Conservation (phyloP, 2,888 invertebrate species). For the Odontocerum albicorne region DNA sequence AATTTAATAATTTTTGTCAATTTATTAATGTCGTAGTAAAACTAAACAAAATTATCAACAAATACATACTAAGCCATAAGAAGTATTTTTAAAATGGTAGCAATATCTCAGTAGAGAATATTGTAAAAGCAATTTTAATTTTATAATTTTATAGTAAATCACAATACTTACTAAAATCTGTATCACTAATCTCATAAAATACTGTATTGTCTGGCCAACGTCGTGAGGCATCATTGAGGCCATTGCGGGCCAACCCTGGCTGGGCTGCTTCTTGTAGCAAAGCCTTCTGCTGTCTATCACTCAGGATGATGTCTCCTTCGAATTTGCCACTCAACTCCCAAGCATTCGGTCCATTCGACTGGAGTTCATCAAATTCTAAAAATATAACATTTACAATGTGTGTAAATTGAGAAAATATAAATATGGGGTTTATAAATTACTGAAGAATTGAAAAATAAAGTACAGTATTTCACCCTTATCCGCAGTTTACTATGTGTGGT, state of each 20-base stretch:
- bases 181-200: constrained; percentile 48
- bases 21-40: too few relatives aligned
- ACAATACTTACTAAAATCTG: constrained; percentile 50
- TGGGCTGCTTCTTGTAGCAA: constrained; percentile 40
- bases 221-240: constrained; percentile 46
- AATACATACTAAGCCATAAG: too few relatives aligned
- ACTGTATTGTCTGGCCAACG: constrained; percentile 55
- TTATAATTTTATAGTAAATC: too few relatives aligned
- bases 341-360: constrained; percentile 26
- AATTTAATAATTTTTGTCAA: too few relatives aligned
- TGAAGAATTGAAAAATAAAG: not conserved
- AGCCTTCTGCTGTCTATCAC: constrained; percentile 43
- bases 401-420: not conserved
- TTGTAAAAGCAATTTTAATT: too few relatives aligned
- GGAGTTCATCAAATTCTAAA: constrained; percentile 30
- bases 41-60: too few relatives aligned
- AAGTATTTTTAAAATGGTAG: too few relatives aligned
- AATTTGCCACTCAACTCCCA: constrained; percentile 50
- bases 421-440: too few relatives aligned
- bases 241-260: constrained; percentile 45
- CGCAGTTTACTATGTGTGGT: too few relatives aligned
- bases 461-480: too few relatives aligned
- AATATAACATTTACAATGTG: not conserved
- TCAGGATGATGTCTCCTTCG: constrained; percentile 56
- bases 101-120: too few relatives aligned